phyloP scores from a whole-genome alignment of 2,113 vertebrate species.

The Tachuris rubrigastra region DNA sequence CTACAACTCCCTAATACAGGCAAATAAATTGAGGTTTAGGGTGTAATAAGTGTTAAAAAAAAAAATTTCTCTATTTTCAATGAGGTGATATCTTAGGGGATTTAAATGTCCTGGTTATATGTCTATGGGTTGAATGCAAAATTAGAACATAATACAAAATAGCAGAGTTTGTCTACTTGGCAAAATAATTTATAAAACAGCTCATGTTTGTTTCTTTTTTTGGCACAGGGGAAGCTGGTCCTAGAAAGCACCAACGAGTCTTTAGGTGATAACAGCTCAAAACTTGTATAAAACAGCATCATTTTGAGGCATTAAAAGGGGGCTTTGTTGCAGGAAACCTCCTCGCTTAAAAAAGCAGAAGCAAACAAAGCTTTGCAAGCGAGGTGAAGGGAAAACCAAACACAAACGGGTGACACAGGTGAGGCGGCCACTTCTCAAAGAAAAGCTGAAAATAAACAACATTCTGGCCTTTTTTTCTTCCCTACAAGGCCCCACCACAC shows the following conservation, averaged over 20 bases:
- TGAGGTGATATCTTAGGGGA: not conserved
- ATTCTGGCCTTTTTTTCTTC: rapidly evolving
- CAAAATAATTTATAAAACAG: not conserved
- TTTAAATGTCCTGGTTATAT: not conserved
- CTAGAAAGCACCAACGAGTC: not conserved
- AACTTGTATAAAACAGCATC: rapidly evolving
- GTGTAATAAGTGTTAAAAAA: not conserved
- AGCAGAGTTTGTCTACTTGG: not conserved
- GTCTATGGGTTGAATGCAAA: not conserved
- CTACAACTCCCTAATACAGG: not conserved
- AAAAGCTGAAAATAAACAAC: rapidly evolving
- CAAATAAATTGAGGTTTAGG: not conserved
- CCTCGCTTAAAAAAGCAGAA: not conserved
- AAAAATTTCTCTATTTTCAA: not conserved
- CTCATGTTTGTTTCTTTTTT: not conserved
- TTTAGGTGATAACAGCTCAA: not conserved
- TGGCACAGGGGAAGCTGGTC: not conserved
- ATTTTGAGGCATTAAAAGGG: rapidly evolving
- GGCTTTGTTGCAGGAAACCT: not conserved
- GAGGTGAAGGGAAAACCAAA: rapidly evolving
- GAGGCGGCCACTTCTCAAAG: not conserved
- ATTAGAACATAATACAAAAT: not conserved
- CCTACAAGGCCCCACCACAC: rapidly evolving
- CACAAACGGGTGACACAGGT: not conserved
- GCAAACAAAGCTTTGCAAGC: not conserved